Evolutionary conservation across 2,113 vertebrate genomes (phyloP), one percentile per base, ranked within the genome.

Genomic region (Synchiropus splendidus): DNA sequence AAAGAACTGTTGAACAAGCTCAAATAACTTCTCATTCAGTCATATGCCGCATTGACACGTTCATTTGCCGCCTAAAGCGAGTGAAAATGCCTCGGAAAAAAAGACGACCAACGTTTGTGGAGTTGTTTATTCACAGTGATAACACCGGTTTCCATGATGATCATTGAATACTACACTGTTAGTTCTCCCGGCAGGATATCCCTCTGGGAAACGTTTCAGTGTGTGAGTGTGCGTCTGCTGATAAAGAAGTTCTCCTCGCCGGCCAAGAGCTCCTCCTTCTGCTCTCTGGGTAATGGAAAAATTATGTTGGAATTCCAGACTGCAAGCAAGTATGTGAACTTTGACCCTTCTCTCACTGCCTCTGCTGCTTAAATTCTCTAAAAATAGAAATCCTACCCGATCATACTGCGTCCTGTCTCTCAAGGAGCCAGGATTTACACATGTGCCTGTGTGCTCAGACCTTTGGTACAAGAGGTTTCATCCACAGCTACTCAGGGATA

Each of bases 211-310:
- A 61, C 18, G 33, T 31, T 48, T 56, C 45, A 49, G 51, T 43
- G 43, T 64, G 44, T 42, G 33, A 14, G 51, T 46, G 39, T 34
- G 48, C 15, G 36, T 2, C 12, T 54, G 12, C 59, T 75, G 65
- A 80, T 78, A 80, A 81, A 58, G 48, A 57, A 67, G 61, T 63
- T 70, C 66, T 62, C 21, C 21, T 27, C 21, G 21, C 21, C 40
- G 45, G 55, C 44, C 51, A 31, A 39, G 61, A 54, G 67, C 78
- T 77, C 84, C 85, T 85, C 86, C 86, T 18, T 36, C 51, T 44
- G 45, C 51, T 15, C 65, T 72, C 58, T 57, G 69, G 77, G 87
- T 87, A 82, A 89, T 90, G 90, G 90, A 91, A 91, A 85, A 91
- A 80, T 60, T 61, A 82, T 81, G 87, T 83, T 63, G 87, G 86